Evolutionary conservation across 1,140 invertebrate species (phyloP), one percentile per base, ranked within the genome.

Genomic region (Micrasema minimum): DNA sequence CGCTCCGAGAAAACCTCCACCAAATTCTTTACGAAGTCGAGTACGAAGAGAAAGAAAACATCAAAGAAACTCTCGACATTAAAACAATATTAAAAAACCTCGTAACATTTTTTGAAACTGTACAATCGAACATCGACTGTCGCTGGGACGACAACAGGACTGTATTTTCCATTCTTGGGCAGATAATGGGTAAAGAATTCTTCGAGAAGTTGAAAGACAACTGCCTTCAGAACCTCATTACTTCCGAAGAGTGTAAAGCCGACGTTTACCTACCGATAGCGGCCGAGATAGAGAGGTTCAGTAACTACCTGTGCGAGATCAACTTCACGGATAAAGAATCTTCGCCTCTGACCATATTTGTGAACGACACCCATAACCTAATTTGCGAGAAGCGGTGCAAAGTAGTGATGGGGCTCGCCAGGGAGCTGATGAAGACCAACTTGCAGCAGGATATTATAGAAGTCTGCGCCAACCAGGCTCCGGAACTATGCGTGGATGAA

Each of bases 381-480:
- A 66, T 83, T 12, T 83, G 81, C 53, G 79, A 82, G 35, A 83
- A 82, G 46, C 83, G 82, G 72, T 84, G 82, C 79, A 79, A 83
- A 71, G 84, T 81, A 51, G 64, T 84, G 20, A 72, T 85, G 4
- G 76, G 73, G 23, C 79, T 80, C 74, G 77, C 81, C 2, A 77
- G 82, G 31, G 77, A 57, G 5, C 53, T 83, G 26, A 67, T 83
- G 10, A 78, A 78, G 35, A 76, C 80, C 16, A 81, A 80, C 67
- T 66, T 85, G 2, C 80, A 80, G 12, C 75, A 78, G 75, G 78
- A 79, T 5, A 81, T 76, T 26, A 69, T 80, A 14, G 61, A 70
- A 31, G 80, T 83, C 1, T 82, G 80, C 0, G 20, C 43, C 0
- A 43, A 65, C 12, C 57, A 69, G 51, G 23, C 23, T 1, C 45